Evolutionary conservation across 1,140 invertebrate species (phyloP).

Genomic region (Drosophila ficusphila): DNA sequence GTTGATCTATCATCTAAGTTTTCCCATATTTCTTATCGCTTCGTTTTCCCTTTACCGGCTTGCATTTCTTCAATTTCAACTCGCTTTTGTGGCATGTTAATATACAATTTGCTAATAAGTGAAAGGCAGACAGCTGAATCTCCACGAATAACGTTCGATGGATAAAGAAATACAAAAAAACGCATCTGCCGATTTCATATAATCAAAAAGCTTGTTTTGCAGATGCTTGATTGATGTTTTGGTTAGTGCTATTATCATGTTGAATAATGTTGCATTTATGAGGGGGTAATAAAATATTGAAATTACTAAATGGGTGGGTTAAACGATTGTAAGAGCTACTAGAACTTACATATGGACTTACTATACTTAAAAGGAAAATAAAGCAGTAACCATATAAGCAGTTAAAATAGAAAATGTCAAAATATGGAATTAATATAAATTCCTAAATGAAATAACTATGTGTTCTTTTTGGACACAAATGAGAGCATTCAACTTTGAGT

Average conservation of each 20-base stretch:
- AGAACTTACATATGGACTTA: not conserved
- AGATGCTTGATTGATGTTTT: slow-evolving; percentile 44
- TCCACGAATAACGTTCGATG: slow-evolving; percentile 16
- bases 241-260: slow-evolving; percentile 33
- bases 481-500: slow-evolving; percentile 44
- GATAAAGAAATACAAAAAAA: slow-evolving; percentile 15
- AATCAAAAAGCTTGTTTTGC: slow-evolving; percentile 34
- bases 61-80: slow-evolving; percentile 39
- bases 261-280: slow-evolving; percentile 27
- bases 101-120: slow-evolving; percentile 77
- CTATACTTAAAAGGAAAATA: no score
- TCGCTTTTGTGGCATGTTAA: slow-evolving; percentile 63
- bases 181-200: slow-evolving; percentile 29
- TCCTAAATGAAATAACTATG: not conserved
- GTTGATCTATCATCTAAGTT: slow-evolving; percentile 1
- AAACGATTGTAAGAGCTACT: not conserved
- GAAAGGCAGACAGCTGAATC: slow-evolving; percentile 54
- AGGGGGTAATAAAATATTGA: not conserved
- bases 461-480: slow-evolving; percentile 6
- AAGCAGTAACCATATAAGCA: no score
- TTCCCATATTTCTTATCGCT: slow-evolving; percentile 1
- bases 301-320: slow-evolving; percentile 7
- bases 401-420: not conserved
- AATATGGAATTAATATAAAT: not conserved
- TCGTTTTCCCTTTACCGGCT: slow-evolving; percentile 22